These are phyloP conservation scores for Alloscopus bannaensis DNA, from an alignment of 2,888 invertebrate genomes.

Conservation along the genomic window DNA sequence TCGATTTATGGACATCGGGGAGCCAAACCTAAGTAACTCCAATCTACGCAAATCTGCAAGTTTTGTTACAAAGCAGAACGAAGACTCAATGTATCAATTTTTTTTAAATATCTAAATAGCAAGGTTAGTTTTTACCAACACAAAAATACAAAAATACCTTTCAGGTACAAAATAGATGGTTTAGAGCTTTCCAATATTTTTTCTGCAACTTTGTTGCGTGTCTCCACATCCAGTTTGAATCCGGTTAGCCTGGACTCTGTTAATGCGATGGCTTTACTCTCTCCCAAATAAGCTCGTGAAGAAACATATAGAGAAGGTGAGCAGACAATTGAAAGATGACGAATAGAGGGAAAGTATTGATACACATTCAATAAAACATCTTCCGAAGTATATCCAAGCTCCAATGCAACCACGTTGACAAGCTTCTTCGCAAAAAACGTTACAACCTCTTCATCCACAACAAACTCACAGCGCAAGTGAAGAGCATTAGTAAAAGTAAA, in stretches of 20 bases:
- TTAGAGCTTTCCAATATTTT: constrained; percentile 26
- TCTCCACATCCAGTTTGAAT: constrained; percentile 31
- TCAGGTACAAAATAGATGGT: constrained; percentile 37
- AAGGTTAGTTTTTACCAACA: too few species aligned
- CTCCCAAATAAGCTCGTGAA: constrained; percentile 40
- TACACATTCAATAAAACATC: constrained; percentile 35
- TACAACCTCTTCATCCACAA: constrained; percentile 23
- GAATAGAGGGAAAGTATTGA: constrained; percentile 12
- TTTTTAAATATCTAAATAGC: too few species aligned
- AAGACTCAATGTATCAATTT: not conserved
- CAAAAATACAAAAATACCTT: constrained; percentile 21
- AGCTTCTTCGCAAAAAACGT: constrained; percentile 27
- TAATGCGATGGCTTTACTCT: constrained; percentile 32
- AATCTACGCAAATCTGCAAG: too few species aligned
- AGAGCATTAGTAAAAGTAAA: not conserved
- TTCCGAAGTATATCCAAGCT: constrained; percentile 32
- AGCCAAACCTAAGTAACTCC: constrained; percentile 36
- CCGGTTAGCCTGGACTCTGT: constrained; percentile 36
- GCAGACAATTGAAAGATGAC: constrained; percentile 21
- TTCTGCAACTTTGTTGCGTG: constrained; percentile 31
- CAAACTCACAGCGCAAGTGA: constrained; percentile 27
- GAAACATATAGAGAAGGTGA: constrained; percentile 36
- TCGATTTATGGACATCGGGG: constrained; percentile 28
- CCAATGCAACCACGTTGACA: constrained; percentile 14
- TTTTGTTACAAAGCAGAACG: not conserved